Evolutionary conservation across 1,140 invertebrate species (phyloP), one percentile per base, ranked within the genome.

Genomic region (Vanessa atalanta): DNA sequence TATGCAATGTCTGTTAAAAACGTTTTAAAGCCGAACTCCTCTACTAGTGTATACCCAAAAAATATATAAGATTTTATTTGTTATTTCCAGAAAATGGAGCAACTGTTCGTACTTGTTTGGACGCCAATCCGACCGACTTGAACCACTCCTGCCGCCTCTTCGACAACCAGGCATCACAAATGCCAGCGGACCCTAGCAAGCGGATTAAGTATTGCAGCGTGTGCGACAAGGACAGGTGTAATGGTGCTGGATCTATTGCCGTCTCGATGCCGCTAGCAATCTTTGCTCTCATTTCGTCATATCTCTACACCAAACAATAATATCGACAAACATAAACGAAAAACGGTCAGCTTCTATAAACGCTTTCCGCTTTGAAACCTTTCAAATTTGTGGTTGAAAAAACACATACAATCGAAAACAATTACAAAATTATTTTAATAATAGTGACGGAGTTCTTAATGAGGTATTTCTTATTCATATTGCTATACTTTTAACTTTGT

Each of bases 241-340:
- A 94, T 80, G 94, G 94, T 48, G 93, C 94, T 12, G 93, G 93
- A 1, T 85, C 91, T n/a, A 85, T 91, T 12, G 76, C 90, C 12
- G 84, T 84, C 31, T 92, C 92, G 16, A 78, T 89, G 61, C 88
- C 93, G 3, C 79, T 93, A n/a, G 88, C 90, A 15, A 48, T 88
- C 14, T 37, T 91, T 23, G 88, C 88, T 6, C 77, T 89, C 16
- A 67, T 91, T 55, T 80, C 86, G 23, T 83, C 88, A 6, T 89
- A 90, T 70, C 65, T 90, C 4, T 85, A 82, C 70, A 85, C 74
- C 72, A 91, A 89, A 70, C 88, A 91, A 76, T 91, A 89, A 90
- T 83, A 61, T 37, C 8, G 23, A 37, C n/a, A 69, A 47, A 16
- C 15, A 50, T 14, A 15, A 63, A 31, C 37, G 37, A 57, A 9